Evolutionary conservation across 2,888 invertebrate species (phyloP).

Genomic region (Drosophila bunnanda): DNA sequence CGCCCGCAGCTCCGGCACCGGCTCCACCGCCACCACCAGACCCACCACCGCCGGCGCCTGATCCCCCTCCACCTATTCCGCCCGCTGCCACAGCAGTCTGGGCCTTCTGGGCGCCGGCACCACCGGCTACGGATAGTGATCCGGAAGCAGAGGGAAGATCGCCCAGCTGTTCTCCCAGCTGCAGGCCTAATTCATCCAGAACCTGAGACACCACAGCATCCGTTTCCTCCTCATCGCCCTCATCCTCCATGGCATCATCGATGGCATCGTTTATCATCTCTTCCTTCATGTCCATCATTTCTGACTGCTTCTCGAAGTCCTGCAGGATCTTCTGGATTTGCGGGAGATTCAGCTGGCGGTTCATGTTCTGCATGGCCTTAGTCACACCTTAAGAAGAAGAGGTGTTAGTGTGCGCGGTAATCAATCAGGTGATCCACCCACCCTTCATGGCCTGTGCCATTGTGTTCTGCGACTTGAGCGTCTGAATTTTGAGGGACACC

Average conservation of each 20-base stretch:
- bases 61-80: slow-evolving; percentile 84
- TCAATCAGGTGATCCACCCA: slow-evolving; percentile 50
- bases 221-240: slow-evolving; percentile 98
- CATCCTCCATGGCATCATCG: slow-evolving; percentile 99
- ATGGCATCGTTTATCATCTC: slow-evolving; percentile 99
- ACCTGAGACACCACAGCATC: slow-evolving; percentile 98
- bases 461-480: slow-evolving; percentile 98
- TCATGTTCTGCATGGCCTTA: slow-evolving; percentile 99
- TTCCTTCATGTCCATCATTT: slow-evolving; percentile 99
- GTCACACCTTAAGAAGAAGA: slow-evolving; percentile 89
- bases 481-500: slow-evolving; percentile 98
- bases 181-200: slow-evolving; percentile 97
- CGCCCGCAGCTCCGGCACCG: slow-evolving; percentile 83
- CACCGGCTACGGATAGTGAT: slow-evolving; percentile 86
- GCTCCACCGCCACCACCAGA: slow-evolving; percentile 83
- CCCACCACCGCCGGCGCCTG: slow-evolving; percentile 82
- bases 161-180: slow-evolving; percentile 95
- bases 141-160: slow-evolving; percentile 91
- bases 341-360: slow-evolving; percentile 97
- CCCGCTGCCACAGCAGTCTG: slow-evolving; percentile 86
- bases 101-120: slow-evolving; percentile 88
- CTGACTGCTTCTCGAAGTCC: slow-evolving; percentile 99
- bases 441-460: slow-evolving; percentile 99
- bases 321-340: slow-evolving; percentile 98
- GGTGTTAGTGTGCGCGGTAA: background rate